Evolutionary conservation across 2,113 vertebrate genomes (phyloP).

Genomic region (Agapornis roseicollis): DNA sequence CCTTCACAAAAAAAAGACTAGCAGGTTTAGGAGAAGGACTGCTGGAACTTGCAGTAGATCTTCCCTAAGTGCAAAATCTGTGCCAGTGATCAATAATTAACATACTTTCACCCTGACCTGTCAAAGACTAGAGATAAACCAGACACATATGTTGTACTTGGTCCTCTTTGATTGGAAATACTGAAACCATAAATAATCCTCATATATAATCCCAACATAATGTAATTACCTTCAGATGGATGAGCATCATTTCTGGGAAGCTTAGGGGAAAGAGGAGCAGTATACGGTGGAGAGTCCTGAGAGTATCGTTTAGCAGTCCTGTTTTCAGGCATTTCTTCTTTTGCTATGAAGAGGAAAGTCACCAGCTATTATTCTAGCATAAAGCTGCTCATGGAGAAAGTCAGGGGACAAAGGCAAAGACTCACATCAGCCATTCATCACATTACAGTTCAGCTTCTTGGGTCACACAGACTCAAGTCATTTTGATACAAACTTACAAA

Average conservation of each 20-base stretch:
- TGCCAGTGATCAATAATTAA: slow-evolving; percentile 34
- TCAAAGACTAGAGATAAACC: slow-evolving; percentile 30
- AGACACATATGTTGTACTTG: background rate
- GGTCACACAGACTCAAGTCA: background rate
- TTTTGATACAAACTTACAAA: background rate
- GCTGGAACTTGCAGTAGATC: slow-evolving; percentile 15
- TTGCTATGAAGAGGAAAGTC: slow-evolving; percentile 70
- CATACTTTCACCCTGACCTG: slow-evolving; percentile 2
- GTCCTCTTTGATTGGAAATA: slow-evolving; percentile 24
- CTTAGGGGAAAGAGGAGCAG: slow-evolving; percentile 86
- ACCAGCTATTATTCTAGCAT: background rate
- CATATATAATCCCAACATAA: background rate
- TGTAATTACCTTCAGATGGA: slow-evolving; percentile 86
- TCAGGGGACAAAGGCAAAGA: background rate
- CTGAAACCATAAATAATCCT: slow-evolving; percentile 33
- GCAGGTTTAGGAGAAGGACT: background rate
- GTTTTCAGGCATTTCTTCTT: slow-evolving; percentile 84
- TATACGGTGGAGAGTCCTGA: slow-evolving; percentile 81
- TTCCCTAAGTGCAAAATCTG: slow-evolving; percentile 19
- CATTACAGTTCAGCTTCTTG: background rate
- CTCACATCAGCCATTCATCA: background rate
- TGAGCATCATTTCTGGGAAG: slow-evolving; percentile 80
- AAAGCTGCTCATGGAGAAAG: background rate
- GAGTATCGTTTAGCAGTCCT: slow-evolving; percentile 82
- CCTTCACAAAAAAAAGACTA: background rate